phyloP scores from a whole-genome alignment of 2,888 invertebrate species.

The Cheiracanthium punctorium region DNA sequence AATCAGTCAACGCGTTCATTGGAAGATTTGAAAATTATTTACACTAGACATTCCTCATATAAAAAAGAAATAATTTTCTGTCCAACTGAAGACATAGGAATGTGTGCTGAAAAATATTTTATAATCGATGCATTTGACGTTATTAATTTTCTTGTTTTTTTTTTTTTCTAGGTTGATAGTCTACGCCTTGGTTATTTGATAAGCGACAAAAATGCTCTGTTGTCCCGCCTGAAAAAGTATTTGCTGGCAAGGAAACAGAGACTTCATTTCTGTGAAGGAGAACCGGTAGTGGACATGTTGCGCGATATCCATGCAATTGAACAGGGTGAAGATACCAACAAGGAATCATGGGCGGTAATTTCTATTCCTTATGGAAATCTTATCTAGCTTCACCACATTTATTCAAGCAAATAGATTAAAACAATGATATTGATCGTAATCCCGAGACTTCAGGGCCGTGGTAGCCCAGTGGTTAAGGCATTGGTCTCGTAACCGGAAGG shows the following conservation, averaged over 20 bases:
- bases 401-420: too few species aligned
- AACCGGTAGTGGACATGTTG: conserved; percentile 63
- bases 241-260: conserved; percentile 50
- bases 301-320: conserved; percentile 46
- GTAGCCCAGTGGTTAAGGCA: too few species aligned
- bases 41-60: too few species aligned
- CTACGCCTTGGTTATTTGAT: conserved; percentile 60
- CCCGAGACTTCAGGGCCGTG: too few species aligned
- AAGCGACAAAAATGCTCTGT: conserved; percentile 34
- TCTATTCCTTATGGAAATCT: too few species aligned
- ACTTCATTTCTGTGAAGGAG: conserved; percentile 64
- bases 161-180: conserved; percentile 53
- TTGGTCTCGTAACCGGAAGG: too few species aligned
- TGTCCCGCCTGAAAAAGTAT: conserved; percentile 54
- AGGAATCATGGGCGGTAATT: conserved; percentile 60
- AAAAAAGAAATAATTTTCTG: too few species aligned
- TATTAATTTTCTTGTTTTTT: not conserved
- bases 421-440: too few species aligned
- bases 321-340: conserved; percentile 39
- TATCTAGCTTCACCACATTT: too few species aligned
- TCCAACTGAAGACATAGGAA: not conserved
- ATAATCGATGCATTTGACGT: too few species aligned
- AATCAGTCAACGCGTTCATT: too few species aligned
- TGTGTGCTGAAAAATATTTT: not conserved
- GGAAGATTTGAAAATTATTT: too few species aligned